These are phyloP conservation scores for Nebria brevicollis DNA, from an alignment of 2,888 invertebrate genomes.

Conservation along the genomic window DNA sequence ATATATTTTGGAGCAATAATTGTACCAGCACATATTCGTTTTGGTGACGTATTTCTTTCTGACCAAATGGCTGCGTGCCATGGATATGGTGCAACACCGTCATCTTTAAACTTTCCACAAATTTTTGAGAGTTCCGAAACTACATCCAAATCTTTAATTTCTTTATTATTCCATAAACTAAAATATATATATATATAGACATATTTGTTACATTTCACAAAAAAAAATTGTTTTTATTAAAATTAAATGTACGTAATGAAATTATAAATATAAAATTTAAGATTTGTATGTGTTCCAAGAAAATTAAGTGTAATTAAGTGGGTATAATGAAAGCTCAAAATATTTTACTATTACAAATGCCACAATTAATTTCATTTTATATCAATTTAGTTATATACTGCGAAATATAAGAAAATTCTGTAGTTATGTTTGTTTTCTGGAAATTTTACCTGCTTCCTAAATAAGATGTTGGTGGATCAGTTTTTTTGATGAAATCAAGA, in stretches of 20 bases:
- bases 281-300: no score
- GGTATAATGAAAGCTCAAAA: no score
- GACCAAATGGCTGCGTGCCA: background rate
- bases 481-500: background rate
- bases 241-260: no score
- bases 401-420: background rate
- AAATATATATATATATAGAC: background rate
- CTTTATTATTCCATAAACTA: background rate
- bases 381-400: background rate
- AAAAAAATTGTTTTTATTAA: background rate
- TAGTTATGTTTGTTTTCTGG: background rate
- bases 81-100: background rate
- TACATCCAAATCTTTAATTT: background rate
- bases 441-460: background rate
- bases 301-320: no score
- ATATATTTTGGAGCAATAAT: background rate
- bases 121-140: background rate
- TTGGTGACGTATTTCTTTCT: background rate
- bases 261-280: no score
- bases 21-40: background rate
- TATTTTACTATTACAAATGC: no score
- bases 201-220: background rate
- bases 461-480: background rate
- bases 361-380: no score
- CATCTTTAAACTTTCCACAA: background rate